Percentiles rank a stretch among this genome's conserved stretches.
Conservation (phyloP, 2,797 vertebrate genomes). For the Myotis vivesi region DNA sequence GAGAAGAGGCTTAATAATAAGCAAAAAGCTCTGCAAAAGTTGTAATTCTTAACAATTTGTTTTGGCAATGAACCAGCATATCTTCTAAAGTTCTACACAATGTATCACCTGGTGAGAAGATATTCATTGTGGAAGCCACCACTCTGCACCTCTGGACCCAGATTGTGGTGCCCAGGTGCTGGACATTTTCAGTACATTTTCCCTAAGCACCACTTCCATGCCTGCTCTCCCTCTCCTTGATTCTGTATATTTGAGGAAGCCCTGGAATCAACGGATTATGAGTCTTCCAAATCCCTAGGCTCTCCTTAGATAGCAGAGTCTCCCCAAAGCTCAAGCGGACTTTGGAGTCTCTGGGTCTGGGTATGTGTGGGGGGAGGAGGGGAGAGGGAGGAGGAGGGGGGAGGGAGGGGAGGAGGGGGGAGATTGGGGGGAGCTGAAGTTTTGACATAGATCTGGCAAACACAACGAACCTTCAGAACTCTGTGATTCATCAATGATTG, state of each 20-base stretch:
- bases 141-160: background rate
- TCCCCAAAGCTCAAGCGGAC: background rate
- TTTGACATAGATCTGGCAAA: background rate
- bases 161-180: background rate
- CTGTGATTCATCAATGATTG: background rate
- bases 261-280: background rate
- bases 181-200: background rate
- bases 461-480: background rate
- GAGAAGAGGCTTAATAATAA: background rate
- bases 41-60: background rate
- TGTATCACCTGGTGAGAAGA: background rate
- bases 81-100: background rate
- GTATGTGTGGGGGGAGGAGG: too few species aligned
- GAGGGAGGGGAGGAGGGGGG: rapidly evolving
- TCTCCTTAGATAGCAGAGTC: background rate
- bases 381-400: rapidly evolving
- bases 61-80: background rate
- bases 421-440: background rate
- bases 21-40: background rate
- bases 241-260: background rate
- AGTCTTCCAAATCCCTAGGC: background rate
- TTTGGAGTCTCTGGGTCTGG: background rate
- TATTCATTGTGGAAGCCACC: background rate
- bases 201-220: background rate
- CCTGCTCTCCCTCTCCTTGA: background rate